Base-by-base conservation (phyloP, 2,113 vertebrate species). In the Phylloscopus trochilus region DNA sequence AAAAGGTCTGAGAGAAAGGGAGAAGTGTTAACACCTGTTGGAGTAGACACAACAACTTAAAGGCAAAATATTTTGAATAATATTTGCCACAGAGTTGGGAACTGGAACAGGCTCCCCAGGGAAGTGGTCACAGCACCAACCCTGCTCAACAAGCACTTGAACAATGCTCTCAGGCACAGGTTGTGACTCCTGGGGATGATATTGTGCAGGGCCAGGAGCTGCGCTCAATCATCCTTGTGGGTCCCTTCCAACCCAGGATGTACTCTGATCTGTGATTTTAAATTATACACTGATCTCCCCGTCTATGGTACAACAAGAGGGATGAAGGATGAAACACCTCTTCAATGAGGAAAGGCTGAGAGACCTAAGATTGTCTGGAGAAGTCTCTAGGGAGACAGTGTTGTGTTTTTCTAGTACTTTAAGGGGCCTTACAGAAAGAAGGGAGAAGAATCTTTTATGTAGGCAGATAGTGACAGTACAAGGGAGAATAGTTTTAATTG, bases 311-410 rank as follows among this genome's bases (percentile, higher is more conserved):
- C 14, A 64, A 33, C 52, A 49, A 13, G 4, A 56, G 22, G 3
- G 4, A 11, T 30, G 14, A 66, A 31, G n/a, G 16, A 31, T 23
- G 47, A 35, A 75, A 15, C 20, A 62, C 4, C 6, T 41, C 18
- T 51, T 26, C 41, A 19, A 1, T 15, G 11, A 47, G 26, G 21
- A 62, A 47, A 69, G 24, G 5, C 41, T 60, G 39, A 68, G 24
- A 62, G 17, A 69, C 3, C 6, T 41, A 2, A 10, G 19, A 15
- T 21, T 74, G 12, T 7, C 41, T 31, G 47, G 21, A 75, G n/a
- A 46, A 55, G 11, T 7, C 9, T 55, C 41, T 6, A 27, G 14
- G 41, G 30, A 69, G 20, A 55, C 7, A 0, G 0, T 28, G 7
- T 3, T 47, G n/a, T 27, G n/a, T 1, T 5, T 41, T 76, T 41